Percentiles rank a stretch among this genome's conserved stretches.
Evolutionary conservation across 2,888 invertebrate species (phyloP).

Genomic region (Trissolcus brochymenae): DNA sequence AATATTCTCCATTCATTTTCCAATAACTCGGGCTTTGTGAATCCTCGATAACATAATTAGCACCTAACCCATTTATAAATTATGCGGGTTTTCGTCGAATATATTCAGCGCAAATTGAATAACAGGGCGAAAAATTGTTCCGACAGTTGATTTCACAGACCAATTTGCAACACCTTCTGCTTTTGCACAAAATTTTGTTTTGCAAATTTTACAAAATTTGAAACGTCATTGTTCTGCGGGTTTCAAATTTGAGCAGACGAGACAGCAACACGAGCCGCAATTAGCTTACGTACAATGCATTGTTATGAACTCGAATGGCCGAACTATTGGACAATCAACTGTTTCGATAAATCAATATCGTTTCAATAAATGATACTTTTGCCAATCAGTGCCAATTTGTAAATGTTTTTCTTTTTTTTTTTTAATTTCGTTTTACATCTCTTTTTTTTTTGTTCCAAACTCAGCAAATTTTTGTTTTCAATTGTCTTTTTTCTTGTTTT

Average conservation of each 20-base stretch:
- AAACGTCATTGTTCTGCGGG: too few species aligned
- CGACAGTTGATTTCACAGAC: too few species aligned
- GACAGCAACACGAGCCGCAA: slow-evolving; percentile 13
- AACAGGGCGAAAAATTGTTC: too few species aligned
- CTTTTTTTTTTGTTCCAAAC: too few species aligned
- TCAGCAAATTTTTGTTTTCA: too few species aligned
- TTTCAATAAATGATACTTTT: slow-evolving; percentile 29
- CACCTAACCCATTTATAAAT: slow-evolving; percentile 39
- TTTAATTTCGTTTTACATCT: background rate
- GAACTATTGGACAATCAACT: slow-evolving; percentile 46
- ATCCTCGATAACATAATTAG: slow-evolving; percentile 39
- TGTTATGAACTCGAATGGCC: slow-evolving; percentile 45
- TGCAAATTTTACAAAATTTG: too few species aligned
- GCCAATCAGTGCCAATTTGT: background rate
- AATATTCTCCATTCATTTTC: slow-evolving; percentile 43
- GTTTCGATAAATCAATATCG: slow-evolving; percentile 47
- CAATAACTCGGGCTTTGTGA: slow-evolving; percentile 43
- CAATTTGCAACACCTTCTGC: too few species aligned
- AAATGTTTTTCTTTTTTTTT: background rate
- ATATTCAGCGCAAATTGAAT: slow-evolving; percentile 23
- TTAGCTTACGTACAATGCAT: slow-evolving; percentile 50
- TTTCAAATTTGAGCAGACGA: too few species aligned
- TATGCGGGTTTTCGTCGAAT: slow-evolving; percentile 33
- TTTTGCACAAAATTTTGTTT: too few species aligned
- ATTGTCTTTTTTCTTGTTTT: too few species aligned